Conservation (phyloP, 2,888 invertebrate species). For the Cephus rjabovi region DNA sequence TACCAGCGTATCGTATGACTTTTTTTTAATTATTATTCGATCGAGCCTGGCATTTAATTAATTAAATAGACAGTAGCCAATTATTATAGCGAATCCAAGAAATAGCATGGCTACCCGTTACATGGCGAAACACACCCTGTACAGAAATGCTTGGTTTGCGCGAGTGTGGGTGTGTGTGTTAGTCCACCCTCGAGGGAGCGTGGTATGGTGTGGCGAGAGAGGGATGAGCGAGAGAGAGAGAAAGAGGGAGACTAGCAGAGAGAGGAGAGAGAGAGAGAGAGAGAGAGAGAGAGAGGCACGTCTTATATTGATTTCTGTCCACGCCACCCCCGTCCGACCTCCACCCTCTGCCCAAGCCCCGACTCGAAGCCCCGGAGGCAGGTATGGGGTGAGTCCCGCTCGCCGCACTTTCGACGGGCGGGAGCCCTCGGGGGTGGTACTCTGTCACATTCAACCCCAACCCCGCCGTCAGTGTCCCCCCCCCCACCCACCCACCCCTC, state of each 20-base stretch:
- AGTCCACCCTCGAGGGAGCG: constrained; percentile 57
- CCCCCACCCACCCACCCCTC: background rate
- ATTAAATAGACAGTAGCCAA: background rate
- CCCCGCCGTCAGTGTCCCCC: constrained; percentile 42
- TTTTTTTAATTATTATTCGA: background rate
- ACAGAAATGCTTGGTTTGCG: constrained; percentile 63
- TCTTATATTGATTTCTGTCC: constrained; percentile 68
- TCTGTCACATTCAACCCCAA: constrained; percentile 65
- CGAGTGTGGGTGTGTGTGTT: constrained; percentile 45
- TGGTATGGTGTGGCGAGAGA: constrained; percentile 33
- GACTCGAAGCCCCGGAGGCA: constrained; percentile 31
- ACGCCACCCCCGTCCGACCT: constrained; percentile 57
- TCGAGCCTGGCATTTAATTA: background rate
- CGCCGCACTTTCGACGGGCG: constrained; percentile 62
- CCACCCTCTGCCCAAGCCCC: constrained; percentile 32
- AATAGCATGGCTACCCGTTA: constrained; percentile 52
- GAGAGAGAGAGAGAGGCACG: constrained; percentile 56
- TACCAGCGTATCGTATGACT: background rate
- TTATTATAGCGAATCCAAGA: background rate
- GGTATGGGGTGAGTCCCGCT: constrained; percentile 46
- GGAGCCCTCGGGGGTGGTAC: constrained; percentile 60
- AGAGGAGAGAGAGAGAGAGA: constrained; percentile 47
- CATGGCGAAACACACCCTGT: constrained; percentile 60
- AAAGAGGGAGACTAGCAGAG: constrained; percentile 39
- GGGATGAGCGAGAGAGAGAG: constrained; percentile 34